These are phyloP conservation scores for Perdita meconis DNA, from an alignment of 2,888 invertebrate genomes.

Conservation along the genomic window DNA sequence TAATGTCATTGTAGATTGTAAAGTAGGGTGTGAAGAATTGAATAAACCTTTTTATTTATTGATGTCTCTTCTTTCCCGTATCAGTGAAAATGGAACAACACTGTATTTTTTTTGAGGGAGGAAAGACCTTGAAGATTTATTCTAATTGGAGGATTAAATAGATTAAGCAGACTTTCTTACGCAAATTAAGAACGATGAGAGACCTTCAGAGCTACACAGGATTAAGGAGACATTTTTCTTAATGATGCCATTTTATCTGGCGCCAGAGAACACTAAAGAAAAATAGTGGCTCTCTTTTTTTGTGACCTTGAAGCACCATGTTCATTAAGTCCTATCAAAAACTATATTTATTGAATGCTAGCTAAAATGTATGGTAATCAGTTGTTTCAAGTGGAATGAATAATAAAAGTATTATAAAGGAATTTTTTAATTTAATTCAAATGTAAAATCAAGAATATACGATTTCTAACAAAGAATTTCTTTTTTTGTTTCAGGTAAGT, in stretches of 20 bases:
- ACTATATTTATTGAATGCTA: too few species aligned
- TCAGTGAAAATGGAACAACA: neutral
- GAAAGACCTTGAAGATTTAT: conserved; percentile 1
- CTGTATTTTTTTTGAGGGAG: neutral
- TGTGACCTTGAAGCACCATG: too few species aligned
- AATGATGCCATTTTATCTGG: neutral
- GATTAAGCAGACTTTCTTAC: conserved; percentile 8
- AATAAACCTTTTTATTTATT: too few species aligned
- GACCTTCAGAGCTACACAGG: neutral
- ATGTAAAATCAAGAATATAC: neutral
- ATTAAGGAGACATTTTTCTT: conserved; percentile 16
- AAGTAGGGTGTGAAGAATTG: too few species aligned
- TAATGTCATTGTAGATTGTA: neutral
- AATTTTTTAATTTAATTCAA: too few species aligned
- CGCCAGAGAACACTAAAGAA: neutral
- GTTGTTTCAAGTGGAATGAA: too few species aligned
- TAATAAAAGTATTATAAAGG: too few species aligned
- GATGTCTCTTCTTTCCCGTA: neutral
- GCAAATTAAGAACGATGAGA: conserved; percentile 13
- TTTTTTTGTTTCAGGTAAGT: conserved; percentile 65
- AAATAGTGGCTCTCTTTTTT: neutral
- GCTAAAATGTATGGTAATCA: too few species aligned
- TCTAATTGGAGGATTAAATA: neutral
- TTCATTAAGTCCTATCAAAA: too few species aligned
- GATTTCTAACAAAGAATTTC: neutral